Evolutionary conservation across 2,888 invertebrate species (phyloP), one percentile per base, ranked within the genome.

Genomic region (Scaptomyza cyrtandrae): DNA sequence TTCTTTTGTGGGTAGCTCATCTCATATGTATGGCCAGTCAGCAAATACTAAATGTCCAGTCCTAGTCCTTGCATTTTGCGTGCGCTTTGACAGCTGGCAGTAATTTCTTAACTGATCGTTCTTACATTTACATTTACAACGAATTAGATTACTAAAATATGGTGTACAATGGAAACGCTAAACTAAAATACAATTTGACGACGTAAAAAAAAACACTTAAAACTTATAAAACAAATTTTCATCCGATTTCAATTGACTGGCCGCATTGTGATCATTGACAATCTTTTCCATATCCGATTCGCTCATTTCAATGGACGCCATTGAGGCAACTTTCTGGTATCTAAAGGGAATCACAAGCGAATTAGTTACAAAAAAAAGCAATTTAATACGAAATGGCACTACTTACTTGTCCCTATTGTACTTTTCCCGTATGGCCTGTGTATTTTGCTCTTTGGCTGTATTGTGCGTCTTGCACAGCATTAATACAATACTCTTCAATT

Each of bases 371-470:
- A 24, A 3, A 3, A 11, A 11, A 2, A 37, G 3, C 14, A 0
- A 14, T 4, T 41, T n/a, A 1, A 4, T 33, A 6, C 0, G 0
- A 14, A 39, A 14, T 37, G n/a, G 2, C 14, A 9, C 7, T 3
- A 92, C 94, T 93, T 86, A 96, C 94, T 96, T 96, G 91, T 93
- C 94, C 78, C 93, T 93, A 92, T 95, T 96, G 93, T 97, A 98
- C 93, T 98, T 98, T 90, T 98, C 98, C 76, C 95, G 94, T 75
- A 98, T 96, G 50, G 98, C 97, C 91, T 96, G 96, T 90, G 98
- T 97, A 41, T 94, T 94, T 79, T 95, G 93, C 43, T 92, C 93
- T 7, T 93, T 91, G 3, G 97, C 96, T 87, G 94, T 94, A 52
- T 93, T 91, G 90, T 97, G 97, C 13, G 96, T 94, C 81, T 94